phyloP scores from a whole-genome alignment of 2,888 invertebrate genomes.

The Rhabditoides inermis region DNA sequence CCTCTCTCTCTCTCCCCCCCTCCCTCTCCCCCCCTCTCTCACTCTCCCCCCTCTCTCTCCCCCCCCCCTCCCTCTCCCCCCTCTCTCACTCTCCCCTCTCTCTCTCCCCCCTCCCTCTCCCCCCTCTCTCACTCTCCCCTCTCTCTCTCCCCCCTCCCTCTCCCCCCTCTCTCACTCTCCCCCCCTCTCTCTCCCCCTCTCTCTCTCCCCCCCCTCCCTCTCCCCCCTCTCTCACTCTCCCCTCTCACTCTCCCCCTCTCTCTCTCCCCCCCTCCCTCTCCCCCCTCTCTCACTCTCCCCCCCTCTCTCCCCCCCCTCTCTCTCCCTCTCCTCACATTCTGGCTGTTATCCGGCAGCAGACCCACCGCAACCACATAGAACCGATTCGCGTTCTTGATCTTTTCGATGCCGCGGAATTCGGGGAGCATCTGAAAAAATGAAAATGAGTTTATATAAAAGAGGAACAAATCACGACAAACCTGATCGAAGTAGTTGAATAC shows the following conservation, averaged over 20 bases:
- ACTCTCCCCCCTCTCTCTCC: conserved; percentile 41
- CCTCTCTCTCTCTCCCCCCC: conserved; percentile 24
- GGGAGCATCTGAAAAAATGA: conserved; percentile 14
- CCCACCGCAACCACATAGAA: conserved; percentile 48
- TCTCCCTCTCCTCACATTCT: conserved; percentile 29
- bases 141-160: conserved; percentile 20
- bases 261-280: neutral
- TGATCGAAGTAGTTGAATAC: conserved; percentile 37
- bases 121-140: conserved; percentile 45
- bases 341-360: conserved; percentile 40
- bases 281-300: conserved; percentile 42
- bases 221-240: conserved; percentile 41
- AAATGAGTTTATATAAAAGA: neutral
- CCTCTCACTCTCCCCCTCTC: too few relatives aligned
- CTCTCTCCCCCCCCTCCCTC: conserved; percentile 21
- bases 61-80: conserved; percentile 33
- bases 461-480: conserved; percentile 2
- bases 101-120: conserved; percentile 44
- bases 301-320: too few relatives aligned
- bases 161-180: conserved; percentile 34
- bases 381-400: conserved; percentile 43
- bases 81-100: conserved; percentile 31
- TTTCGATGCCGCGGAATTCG: conserved; percentile 39
- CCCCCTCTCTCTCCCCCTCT: too few relatives aligned
- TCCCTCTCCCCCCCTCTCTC: conserved; percentile 29